These are phyloP conservation scores for Capreolus pygargus DNA, from an alignment of 2,113 vertebrate genomes.

Conservation along the genomic window DNA sequence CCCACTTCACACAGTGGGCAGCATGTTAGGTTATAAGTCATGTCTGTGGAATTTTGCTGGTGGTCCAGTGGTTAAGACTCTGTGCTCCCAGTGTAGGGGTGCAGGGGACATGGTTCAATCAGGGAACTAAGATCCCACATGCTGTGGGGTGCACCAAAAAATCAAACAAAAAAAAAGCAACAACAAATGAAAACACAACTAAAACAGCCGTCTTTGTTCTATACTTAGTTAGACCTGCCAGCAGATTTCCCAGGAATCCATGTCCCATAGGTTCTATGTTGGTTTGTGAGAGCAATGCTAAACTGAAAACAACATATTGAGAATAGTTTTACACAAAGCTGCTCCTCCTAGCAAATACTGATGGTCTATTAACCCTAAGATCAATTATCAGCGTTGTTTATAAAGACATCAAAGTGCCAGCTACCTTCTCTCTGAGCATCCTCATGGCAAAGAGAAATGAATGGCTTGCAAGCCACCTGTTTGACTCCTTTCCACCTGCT, in stretches of 20 bases:
- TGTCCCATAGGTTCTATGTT: too few relatives aligned
- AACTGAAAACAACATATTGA: not conserved
- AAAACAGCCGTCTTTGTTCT: not conserved
- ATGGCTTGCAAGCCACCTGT: not conserved
- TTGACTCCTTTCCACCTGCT: not conserved
- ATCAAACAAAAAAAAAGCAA: not conserved
- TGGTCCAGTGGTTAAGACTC: not conserved
- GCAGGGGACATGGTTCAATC: fast-evolving
- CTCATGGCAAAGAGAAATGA: not conserved
- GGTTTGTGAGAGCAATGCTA: not conserved
- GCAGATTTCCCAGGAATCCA: not conserved
- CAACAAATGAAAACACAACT: not conserved
- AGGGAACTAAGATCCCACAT: not conserved
- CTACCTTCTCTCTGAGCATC: not conserved
- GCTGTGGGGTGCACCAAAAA: not conserved
- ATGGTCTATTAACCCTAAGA: not conserved
- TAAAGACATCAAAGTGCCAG: not conserved
- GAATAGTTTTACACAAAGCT: not conserved
- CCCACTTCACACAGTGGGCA: not conserved
- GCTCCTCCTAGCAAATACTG: not conserved
- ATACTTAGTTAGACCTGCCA: not conserved
- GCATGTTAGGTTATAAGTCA: not conserved
- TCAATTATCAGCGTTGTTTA: not conserved
- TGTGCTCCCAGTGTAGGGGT: not conserved
- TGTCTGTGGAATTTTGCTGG: not conserved